A percentile compares a stretch with the other conserved stretches of the same genome.
Conservation (phyloP, 2,113 vertebrate genomes). For the Peucedramus taeniatus region DNA sequence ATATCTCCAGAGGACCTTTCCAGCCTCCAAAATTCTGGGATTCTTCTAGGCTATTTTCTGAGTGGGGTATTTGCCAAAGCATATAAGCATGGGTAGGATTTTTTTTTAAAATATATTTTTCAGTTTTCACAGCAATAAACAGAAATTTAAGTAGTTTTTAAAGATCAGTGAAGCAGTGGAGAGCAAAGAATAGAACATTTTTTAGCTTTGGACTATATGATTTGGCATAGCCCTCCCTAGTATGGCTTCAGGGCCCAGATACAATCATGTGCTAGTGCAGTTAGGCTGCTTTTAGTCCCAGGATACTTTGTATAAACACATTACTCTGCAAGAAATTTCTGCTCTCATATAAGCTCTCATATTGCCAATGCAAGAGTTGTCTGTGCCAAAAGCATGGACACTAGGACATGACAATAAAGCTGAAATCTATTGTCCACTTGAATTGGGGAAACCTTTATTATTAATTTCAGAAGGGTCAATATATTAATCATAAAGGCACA, state of each 20-base stretch:
- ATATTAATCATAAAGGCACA: not conserved
- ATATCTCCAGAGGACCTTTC: not conserved
- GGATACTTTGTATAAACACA: not conserved
- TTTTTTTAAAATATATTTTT: not conserved
- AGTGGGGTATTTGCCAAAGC: not conserved
- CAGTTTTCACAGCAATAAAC: not conserved
- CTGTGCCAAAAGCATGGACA: not conserved
- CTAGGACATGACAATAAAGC: not conserved
- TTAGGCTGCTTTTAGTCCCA: not conserved
- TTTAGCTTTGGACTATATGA: not conserved
- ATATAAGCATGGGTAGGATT: fast-evolving
- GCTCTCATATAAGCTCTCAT: not conserved
- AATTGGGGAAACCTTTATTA: not conserved
- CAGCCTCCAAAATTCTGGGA: not conserved
- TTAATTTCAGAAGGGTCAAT: not conserved
- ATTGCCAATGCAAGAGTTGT: not conserved
- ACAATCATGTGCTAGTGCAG: not conserved
- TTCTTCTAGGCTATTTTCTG: not conserved
- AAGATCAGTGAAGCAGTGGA: not conserved
- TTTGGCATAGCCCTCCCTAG: not conserved
- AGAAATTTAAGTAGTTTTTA: not conserved
- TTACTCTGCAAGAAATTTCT: not conserved
- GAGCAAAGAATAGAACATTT: not conserved
- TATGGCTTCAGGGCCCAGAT: not conserved
- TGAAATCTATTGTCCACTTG: not conserved